Percentiles rank a stretch among this genome's conserved stretches.
phyloP scores from a whole-genome alignment of 1,140 invertebrate genomes.

The Aphelenchoides fujianensis region DNA sequence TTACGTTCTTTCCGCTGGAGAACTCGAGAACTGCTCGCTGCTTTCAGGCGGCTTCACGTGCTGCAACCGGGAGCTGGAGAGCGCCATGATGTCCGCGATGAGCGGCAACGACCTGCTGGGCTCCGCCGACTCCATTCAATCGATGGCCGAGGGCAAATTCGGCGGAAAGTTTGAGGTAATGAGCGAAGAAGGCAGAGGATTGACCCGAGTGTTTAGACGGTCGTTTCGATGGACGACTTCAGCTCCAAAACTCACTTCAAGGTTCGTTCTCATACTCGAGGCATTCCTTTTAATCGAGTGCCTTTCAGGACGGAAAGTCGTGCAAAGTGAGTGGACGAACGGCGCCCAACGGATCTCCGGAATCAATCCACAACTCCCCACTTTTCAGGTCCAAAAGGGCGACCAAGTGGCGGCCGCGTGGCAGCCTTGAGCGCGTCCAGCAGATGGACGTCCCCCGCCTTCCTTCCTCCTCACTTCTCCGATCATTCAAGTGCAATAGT shows the following conservation, averaged over 20 bases:
- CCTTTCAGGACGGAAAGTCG: constrained; percentile 55
- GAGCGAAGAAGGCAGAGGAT: too few species aligned
- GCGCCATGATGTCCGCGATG: constrained; percentile 59
- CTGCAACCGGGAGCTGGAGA: constrained; percentile 56
- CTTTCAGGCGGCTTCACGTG: constrained; percentile 63
- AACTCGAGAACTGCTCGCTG: too few species aligned
- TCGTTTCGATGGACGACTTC: too few species aligned
- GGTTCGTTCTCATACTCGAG: background rate
- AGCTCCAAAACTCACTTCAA: constrained; percentile 62
- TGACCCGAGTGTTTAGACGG: constrained; percentile 50
- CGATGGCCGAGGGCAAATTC: constrained; percentile 48
- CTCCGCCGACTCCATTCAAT: constrained; percentile 58
- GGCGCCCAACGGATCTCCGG: too few species aligned
- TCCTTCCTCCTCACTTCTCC: background rate
- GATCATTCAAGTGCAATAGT: background rate
- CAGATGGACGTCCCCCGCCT: background rate
- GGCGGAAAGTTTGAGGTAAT: constrained; percentile 62
- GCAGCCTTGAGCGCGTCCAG: constrained; percentile 48
- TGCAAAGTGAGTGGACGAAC: too few species aligned
- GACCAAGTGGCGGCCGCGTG: constrained; percentile 58
- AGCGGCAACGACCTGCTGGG: constrained; percentile 53
- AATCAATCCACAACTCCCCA: too few species aligned
- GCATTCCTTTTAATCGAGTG: background rate
- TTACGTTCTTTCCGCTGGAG: constrained; percentile 30
- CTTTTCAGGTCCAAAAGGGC: constrained; percentile 60